phyloP scores from a whole-genome alignment of 2,888 invertebrate genomes.

The Agapostemon virescens region DNA sequence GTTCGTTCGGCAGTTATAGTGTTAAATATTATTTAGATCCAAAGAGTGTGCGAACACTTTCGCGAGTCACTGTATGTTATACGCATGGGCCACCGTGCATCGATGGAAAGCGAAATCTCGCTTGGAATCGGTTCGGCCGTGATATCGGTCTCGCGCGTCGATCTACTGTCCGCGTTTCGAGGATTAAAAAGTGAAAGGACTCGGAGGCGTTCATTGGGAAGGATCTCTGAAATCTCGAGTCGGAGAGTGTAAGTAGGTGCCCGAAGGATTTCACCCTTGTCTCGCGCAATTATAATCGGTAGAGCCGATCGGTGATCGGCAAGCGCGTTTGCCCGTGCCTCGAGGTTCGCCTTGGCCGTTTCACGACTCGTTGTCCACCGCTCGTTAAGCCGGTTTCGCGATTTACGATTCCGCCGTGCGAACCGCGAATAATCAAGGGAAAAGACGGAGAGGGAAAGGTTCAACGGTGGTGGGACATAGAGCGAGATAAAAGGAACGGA shows the following conservation, averaged over 20 bases:
- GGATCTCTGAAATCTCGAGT: constrained; percentile 17
- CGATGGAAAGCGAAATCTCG: no score
- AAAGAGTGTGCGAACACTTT: no score
- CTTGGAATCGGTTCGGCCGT: neutral
- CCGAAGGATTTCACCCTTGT: constrained; percentile 44
- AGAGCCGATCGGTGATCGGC: constrained; percentile 49
- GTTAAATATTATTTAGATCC: no score
- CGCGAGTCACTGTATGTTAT: no score
- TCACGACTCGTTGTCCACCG: constrained; percentile 57
- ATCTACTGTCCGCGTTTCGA: neutral
- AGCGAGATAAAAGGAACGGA: constrained; percentile 47
- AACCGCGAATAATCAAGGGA: constrained; percentile 60
- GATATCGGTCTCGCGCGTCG: neutral
- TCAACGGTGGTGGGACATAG: constrained; percentile 17
- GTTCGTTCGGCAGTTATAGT: no score
- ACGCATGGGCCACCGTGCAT: neutral
- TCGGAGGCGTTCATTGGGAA: neutral
- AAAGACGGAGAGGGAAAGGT: constrained; percentile 6
- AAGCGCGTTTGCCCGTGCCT: constrained; percentile 36
- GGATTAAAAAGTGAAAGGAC: constrained; percentile 8
- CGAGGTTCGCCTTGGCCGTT: constrained; percentile 33
- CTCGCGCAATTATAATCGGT: constrained; percentile 58
- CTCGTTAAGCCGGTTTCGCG: constrained; percentile 62
- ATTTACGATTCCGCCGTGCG: constrained; percentile 58
- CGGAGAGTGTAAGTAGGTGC: constrained; percentile 17